Evolutionary conservation across 2,113 vertebrate species (phyloP), one percentile per base, ranked within the genome.

Genomic region (Rhinichthys klamathensis): DNA sequence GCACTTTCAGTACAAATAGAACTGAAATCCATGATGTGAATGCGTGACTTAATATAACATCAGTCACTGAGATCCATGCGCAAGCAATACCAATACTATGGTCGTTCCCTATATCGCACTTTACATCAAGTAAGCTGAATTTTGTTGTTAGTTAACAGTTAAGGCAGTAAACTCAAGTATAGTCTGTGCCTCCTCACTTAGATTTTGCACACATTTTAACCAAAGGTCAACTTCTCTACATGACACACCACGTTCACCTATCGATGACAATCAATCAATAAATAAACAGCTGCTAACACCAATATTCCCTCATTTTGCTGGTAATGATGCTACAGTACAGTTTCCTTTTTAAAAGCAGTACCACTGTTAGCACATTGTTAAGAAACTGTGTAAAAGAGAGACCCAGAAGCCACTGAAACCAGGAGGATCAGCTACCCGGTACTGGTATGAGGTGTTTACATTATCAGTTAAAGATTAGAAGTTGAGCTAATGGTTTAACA

Each of bases 1-100:
- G 93, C 93, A 91, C 92, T 92, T 94, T 85, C 86, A 85, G 56
- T 86, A 90, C 84, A 83, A 84, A 85, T 82, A 88, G 82, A 51
- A 51, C 69, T 70, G 58, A 54, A 58, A 38, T 79, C 21, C 10
- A 72, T 56, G 76, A 89, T 70, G 69, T 77, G 21, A 72, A 73
- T 54, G 38, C 35, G 25, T 67, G 61, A 84, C 73, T 86, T 78
- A 46, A 23, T 9, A 11, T 72, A 77, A 82, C 82, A 74, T 38
- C 69, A 78, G 49, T 81, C 60, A 89, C 58, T 76, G 86, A 85
- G 89, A 84, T 70, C 86, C 83, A 83, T 89, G 86, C 80, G 89
- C 21, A 75, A 87, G 61, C 38, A 87, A 86, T 86, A 73, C 32
- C 25, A 75, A 76, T 65, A 30, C 60, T 27, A 70, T 15, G 49